Evolutionary conservation across 2,797 vertebrate genomes (phyloP).

Genomic region (Enteromius anoplus): DNA sequence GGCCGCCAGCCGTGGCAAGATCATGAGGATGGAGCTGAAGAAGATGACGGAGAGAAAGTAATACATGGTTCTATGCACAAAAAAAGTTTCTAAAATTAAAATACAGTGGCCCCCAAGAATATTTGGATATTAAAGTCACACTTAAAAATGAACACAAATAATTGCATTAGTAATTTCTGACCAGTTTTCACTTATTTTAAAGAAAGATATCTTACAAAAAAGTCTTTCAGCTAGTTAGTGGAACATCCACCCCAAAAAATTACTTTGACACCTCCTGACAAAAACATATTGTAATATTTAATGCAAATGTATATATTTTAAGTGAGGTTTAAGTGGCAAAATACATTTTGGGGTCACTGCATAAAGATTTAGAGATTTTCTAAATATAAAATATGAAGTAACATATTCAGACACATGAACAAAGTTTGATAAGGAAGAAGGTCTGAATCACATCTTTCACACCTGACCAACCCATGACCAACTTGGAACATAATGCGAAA

Average conservation of each 20-base stretch:
- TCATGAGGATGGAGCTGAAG: conserved; percentile 85
- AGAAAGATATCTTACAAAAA: not conserved
- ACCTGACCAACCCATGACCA: not conserved
- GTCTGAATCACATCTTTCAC: not conserved
- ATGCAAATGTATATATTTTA: not conserved
- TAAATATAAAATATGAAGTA: not conserved
- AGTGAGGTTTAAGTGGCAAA: not conserved
- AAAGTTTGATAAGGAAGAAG: not conserved
- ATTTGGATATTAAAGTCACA: conserved; percentile 8
- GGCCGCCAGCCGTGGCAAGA: conserved; percentile 83
- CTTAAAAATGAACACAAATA: not conserved
- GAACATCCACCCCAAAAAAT: not conserved
- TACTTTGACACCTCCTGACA: not conserved
- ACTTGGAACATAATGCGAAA: not conserved
- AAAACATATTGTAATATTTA: not conserved
- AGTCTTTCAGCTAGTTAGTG: not conserved
- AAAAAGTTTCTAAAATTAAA: not conserved
- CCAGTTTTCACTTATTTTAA: not conserved
- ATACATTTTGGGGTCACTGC: not conserved
- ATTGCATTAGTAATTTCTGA: too few relatives aligned
- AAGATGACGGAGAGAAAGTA: conserved; percentile 84
- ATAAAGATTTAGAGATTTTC: not conserved
- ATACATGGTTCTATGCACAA: conserved; percentile 2
- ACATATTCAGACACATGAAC: not conserved
- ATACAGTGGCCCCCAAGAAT: not conserved